Percentiles rank a stretch among this genome's conserved stretches.
Conservation (phyloP, 23 tunicate species). For the Aplidium turbinatum region DNA sequence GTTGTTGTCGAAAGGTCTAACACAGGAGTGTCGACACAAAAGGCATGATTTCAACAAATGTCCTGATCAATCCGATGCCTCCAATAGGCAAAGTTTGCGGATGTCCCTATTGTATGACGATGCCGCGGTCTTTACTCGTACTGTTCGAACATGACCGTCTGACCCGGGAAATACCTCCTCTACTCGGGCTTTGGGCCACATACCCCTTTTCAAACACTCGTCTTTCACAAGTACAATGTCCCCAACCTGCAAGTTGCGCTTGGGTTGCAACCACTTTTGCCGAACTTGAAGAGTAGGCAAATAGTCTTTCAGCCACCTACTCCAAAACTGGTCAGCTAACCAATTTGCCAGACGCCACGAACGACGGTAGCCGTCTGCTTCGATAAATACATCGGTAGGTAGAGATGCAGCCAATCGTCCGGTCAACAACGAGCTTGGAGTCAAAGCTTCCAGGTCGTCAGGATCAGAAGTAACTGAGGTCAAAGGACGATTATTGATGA, state of each 20-base stretch:
- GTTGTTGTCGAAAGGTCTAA: no score
- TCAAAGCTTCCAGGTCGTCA: constrained; percentile 4
- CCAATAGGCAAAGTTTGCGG: constrained; percentile 28
- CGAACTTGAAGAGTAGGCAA: constrained; percentile 18
- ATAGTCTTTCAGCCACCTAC: constrained; percentile 19
- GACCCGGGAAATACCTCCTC: constrained; percentile 29
- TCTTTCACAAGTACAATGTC: constrained; percentile 29
- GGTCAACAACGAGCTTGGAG: constrained; percentile 31
- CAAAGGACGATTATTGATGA: constrained; percentile 31
- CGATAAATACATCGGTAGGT: constrained; percentile 31
- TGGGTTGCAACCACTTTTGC: constrained; percentile 29
- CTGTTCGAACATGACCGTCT: constrained; percentile 26
- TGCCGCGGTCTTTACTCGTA: neutral
- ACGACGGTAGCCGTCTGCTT: constrained; percentile 19
- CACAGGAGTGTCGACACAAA: no score
- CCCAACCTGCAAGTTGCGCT: constrained; percentile 9
- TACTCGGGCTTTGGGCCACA: constrained; percentile 45
- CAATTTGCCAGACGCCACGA: constrained; percentile 4
- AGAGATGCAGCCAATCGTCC: constrained; percentile 21
- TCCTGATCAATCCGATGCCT: no score
- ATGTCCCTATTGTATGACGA: constrained; percentile 35
- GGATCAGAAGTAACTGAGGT: constrained; percentile 27
- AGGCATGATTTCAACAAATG: no score
- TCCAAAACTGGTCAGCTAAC: constrained; percentile 17
- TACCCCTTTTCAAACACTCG: neutral